Base-by-base conservation (phyloP, 1,140 invertebrate genomes). In the Macrobrachium rosenbergii region DNA sequence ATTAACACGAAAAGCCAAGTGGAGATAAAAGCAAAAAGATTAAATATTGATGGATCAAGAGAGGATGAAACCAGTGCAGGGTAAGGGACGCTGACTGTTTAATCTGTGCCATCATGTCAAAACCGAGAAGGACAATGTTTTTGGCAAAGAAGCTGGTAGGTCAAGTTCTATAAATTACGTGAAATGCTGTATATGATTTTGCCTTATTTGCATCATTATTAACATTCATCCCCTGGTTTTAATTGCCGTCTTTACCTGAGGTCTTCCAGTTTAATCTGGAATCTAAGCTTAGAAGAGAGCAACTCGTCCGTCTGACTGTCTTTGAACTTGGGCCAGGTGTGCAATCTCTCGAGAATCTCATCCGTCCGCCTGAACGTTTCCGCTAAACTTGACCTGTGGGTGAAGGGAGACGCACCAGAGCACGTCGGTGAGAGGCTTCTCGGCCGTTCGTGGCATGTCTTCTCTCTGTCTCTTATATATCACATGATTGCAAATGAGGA, bases 241-340 rank as follows among this genome's bases (percentile, higher is more conserved):
- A 0, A 10, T 19, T 8, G 17, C 1, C 8, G 0, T 17, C 21
- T 7, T 63, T 64, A 84, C 83, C 83, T 84, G 14, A 84, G 19
- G 37, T 64, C 73, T 43, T 84, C 83, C 3, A 84, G 83, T 37
- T 67, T 67, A 2, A 84, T 78, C 75, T 84, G 83, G 62, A 84
- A 84, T n/a, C 83, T 28, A 5, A 84, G 62, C 60, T 84, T 84
- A 16, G 75, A 78, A 43, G 52, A 45, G 19, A 84, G 75, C 28
- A 77, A 62, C 3, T 72, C 17, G 12, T 23, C 12, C 14, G 37
- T 28, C 6, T 10, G 19, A 11, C 10, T n/a, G 43, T 59, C 21
- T 2, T 28, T 64, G 75, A 84, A 84, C 14, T 78, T 84, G 17
- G 83, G 83, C 83, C 83, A 84, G 10, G 16, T 0, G n/a, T 64